phyloP scores from a whole-genome alignment of 2,888 invertebrate genomes.

The Netelia inedita region DNA sequence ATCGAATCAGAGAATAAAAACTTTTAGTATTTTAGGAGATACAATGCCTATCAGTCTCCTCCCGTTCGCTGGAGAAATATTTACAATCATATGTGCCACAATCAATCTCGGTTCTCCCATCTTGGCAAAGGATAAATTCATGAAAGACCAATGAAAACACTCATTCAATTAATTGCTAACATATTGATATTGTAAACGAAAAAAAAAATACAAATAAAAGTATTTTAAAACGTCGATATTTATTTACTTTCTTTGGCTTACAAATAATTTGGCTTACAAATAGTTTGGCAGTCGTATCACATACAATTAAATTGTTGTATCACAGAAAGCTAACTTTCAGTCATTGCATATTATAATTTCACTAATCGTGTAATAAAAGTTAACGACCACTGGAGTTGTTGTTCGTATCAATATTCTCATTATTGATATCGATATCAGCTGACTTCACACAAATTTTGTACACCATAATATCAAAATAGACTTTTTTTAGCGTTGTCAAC shows the following conservation, averaged over 20 bases:
- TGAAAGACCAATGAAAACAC: conserved; percentile 8
- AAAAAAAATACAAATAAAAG: not conserved
- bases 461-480: conserved; percentile 57
- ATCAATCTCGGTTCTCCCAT: conserved; percentile 16
- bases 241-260: conserved; percentile 4
- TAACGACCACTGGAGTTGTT: conserved; percentile 2
- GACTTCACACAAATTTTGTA: conserved; percentile 43
- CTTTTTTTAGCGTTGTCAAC: conserved; percentile 53
- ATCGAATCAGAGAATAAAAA: conserved; percentile 24
- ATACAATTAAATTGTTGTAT: conserved; percentile 7
- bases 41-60: conserved; percentile 24
- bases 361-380: conserved; percentile 1
- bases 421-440: not conserved
- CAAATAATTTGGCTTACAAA: conserved; percentile 3
- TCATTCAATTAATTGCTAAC: conserved; percentile 6
- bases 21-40: conserved; percentile 21
- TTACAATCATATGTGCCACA: conserved; percentile 22
- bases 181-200: conserved; percentile 3
- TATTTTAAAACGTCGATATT: not conserved
- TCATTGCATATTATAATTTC: not conserved
- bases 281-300: not conserved
- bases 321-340: conserved; percentile 6
- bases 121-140: conserved; percentile 15
- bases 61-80: conserved; percentile 13
- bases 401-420: conserved; percentile 9